Evolutionary conservation across 2,888 invertebrate species (phyloP).

Genomic region (Eristalis arbustorum): DNA sequence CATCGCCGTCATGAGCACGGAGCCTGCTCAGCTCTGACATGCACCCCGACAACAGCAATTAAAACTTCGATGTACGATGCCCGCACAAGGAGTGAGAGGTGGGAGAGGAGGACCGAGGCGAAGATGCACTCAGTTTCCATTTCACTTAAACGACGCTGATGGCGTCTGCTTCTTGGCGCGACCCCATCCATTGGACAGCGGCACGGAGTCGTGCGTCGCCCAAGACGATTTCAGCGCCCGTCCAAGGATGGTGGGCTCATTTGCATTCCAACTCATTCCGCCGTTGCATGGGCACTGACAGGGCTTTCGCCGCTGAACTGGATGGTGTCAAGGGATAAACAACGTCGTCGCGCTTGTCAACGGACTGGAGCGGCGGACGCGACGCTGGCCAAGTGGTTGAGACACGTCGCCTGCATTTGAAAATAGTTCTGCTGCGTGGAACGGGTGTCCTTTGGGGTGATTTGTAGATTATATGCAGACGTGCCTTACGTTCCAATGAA

Average conservation of each 20-base stretch:
- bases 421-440: background rate
- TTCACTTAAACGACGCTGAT: conserved; percentile 4
- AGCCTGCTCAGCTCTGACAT: background rate
- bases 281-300: background rate
- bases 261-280: background rate
- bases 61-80: background rate
- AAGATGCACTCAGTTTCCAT: conserved; percentile 1
- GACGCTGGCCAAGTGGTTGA: conserved; percentile 5
- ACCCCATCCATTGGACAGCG: background rate
- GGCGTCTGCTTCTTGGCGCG: background rate
- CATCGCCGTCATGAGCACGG: background rate
- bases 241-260: background rate
- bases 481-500: conserved; percentile 1
- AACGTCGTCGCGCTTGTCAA: background rate
- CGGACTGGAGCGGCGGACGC: too few relatives aligned
- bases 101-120: background rate
- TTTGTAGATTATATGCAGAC: conserved; percentile 17
- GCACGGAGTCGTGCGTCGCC: background rate
- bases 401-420: conserved; percentile 16
- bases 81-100: background rate
- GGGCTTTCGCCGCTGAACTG: background rate
- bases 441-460: conserved; percentile 21
- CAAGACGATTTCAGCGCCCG: background rate
- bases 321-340: background rate
- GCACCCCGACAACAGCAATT: background rate